Base-by-base conservation (phyloP, 2,113 vertebrate species). In the Empidonax alnorum region DNA sequence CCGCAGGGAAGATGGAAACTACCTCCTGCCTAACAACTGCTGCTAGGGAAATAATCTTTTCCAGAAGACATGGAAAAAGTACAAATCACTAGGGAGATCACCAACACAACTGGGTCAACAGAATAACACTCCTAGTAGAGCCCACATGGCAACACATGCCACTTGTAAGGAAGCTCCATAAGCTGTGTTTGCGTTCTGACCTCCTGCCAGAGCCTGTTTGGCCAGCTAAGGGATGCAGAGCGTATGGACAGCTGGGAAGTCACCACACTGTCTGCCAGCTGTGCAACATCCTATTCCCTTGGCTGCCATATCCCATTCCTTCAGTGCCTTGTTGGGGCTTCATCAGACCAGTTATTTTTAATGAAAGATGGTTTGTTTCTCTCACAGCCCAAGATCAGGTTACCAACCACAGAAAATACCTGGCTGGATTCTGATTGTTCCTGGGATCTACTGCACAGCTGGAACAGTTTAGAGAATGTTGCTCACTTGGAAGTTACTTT, bases 391-490 rank as follows among this genome's bases (percentile, higher is more conserved):
- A 37, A 23, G 47, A 63, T 20, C 15, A 81, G 11, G 52, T 71
- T 53, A 86, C 50, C 35, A 53, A 14, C 28, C 37, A 28, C 42
- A 56, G 41, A 68, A 72, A 55, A 50, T 28, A 81, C n/a, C 30
- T 47, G 55, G 53, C 33, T 11, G 1, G 14, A n/a, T 30, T 74
- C 33, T 59, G 33, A 71, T 12, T 61, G 50, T 49, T 65, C 25
- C 33, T 35, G n/a, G 17, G 27, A 62, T 42, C 69, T 75, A 25
- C 41, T 4, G 7, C 0, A 12, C 55, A 69, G 58, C 44, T 0
- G 0, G 8, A 72, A 65, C 24, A 62, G 63, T 41, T 63, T 2
- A 2, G 24, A 68, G 23, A 47, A 44, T 31, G 37, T 9, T 0
- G 6, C 39, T 75, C 55, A 35, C 46, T 73, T n/a, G 4, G 37